A percentile compares a stretch with the other conserved stretches of the same genome.
phyloP scores from a whole-genome alignment of 2,797 vertebrate species.

The Smutsia gigantea region DNA sequence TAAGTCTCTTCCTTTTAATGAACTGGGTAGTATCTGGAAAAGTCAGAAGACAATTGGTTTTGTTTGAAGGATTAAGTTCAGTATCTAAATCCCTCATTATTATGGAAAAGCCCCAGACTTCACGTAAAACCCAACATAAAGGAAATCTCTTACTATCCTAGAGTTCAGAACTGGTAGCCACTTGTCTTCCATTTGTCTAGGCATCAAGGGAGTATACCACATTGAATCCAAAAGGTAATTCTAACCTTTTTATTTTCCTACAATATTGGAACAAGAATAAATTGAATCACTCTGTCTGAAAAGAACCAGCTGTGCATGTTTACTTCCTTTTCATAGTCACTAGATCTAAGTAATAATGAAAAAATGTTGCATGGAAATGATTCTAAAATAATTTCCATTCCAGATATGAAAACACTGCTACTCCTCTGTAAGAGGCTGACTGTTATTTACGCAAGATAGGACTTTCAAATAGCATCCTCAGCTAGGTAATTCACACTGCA shows the following conservation, averaged over 20 bases:
- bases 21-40: constrained; percentile 20
- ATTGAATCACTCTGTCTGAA: constrained; percentile 70
- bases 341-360: constrained; percentile 76
- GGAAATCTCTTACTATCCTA: constrained; percentile 44
- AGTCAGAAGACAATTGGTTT: not conserved
- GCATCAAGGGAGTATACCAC: constrained; percentile 72
- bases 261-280: constrained; percentile 77
- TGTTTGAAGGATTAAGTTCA: constrained; percentile 65
- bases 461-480: constrained; percentile 65
- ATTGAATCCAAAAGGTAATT: constrained; percentile 71
- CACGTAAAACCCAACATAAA: constrained; percentile 52
- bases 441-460: constrained; percentile 79
- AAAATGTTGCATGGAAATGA: constrained; percentile 77
- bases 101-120: constrained; percentile 62
- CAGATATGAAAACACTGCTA: constrained; percentile 76
- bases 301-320: constrained; percentile 73
- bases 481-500: constrained; percentile 68
- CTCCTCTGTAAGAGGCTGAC: constrained; percentile 59
- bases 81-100: constrained; percentile 39
- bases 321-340: constrained; percentile 68
- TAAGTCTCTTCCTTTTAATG: not conserved
- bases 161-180: constrained; percentile 68
- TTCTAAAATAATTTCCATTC: constrained; percentile 75
- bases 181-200: constrained; percentile 80
- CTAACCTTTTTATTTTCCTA: constrained; percentile 69